phyloP scores from a whole-genome alignment of 2,113 vertebrate genomes.

The Prunella himalayana region DNA sequence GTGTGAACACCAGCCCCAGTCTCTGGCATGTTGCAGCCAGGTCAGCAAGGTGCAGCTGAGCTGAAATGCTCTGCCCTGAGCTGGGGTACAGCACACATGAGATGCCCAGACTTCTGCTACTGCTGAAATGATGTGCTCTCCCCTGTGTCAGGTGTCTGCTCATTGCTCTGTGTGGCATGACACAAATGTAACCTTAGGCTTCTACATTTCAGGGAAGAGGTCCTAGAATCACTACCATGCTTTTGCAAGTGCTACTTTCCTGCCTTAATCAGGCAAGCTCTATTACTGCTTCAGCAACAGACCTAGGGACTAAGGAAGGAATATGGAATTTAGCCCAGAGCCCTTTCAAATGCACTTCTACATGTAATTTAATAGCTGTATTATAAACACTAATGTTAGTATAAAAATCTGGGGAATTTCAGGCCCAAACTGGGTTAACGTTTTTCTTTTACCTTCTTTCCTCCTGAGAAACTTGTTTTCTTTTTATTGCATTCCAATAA shows the following conservation, averaged over 20 bases:
- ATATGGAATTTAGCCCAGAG: conserved; percentile 6
- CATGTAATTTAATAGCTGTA: conserved; percentile 36
- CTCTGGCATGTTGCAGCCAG: not conserved
- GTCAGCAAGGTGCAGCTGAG: not conserved
- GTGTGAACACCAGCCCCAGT: not conserved
- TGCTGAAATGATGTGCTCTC: not conserved
- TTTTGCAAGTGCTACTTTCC: not conserved
- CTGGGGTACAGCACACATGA: too few species aligned
- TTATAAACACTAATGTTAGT: conserved; percentile 48
- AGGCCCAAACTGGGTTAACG: not conserved
- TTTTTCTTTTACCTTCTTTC: conserved; percentile 27
- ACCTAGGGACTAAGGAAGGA: not conserved
- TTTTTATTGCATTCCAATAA: conserved; percentile 63
- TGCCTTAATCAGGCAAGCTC: not conserved
- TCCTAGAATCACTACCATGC: not conserved
- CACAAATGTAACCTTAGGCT: not conserved
- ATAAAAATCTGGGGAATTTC: conserved; percentile 57
- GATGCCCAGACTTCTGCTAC: not conserved
- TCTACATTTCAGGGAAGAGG: not conserved
- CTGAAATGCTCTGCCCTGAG: not conserved
- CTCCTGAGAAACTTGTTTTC: conserved; percentile 43
- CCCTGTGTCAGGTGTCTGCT: not conserved
- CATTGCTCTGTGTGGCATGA: rapidly evolving
- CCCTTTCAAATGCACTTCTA: conserved; percentile 7
- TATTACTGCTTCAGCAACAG: not conserved